Base-by-base conservation (phyloP, 2,888 invertebrate genomes). In the Apotomis betuletana region DNA sequence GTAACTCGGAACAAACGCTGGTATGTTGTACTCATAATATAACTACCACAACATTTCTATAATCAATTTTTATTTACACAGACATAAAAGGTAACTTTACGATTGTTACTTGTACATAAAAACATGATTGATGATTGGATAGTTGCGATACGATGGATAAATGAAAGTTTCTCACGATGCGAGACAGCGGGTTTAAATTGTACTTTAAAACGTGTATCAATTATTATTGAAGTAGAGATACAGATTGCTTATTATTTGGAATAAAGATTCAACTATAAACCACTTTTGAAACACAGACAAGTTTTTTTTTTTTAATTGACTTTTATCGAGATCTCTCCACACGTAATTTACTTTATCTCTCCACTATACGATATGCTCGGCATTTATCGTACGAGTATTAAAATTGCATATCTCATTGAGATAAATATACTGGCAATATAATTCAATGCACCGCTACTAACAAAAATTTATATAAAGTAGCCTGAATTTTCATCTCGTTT, bases 401-500 rank as follows among this genome's bases (percentile, higher is more conserved):
- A 27, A 27, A 27, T 2, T 1, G 27, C 2, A 27, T 27, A 27
- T 27, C 27, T 27, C 27, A 27, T 27, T 27, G 27, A 27, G 2
- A 27, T 27, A 27, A 27, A 27, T 27, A 27, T 27, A 27, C 27
- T 27, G 27, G 2, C 27, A 27, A 27, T 2, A 27, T 27, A 27
- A 27, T 1, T 27, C 27, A 27, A 27, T 27, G 27, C 27, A 27
- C 2, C 27, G 27, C 27, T 27, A 27, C 27, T 27, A 27, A 2
- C 27, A 27, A 27, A 2, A 27, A 2, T 12, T n/a, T 36, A 38
- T 38, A 58, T 49, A 36, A 64, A 54, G 15, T 0, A 54, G 54
- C 54, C 49, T 38, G 15, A 41, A 49, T 57, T 57, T 3, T 46
- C 57, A 10, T 13, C 57, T 63, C 54, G 49, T 61, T 38, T 46